These are phyloP conservation scores for Chaetodon auriga DNA, from an alignment of 2,113 vertebrate species.

Conservation along the genomic window DNA sequence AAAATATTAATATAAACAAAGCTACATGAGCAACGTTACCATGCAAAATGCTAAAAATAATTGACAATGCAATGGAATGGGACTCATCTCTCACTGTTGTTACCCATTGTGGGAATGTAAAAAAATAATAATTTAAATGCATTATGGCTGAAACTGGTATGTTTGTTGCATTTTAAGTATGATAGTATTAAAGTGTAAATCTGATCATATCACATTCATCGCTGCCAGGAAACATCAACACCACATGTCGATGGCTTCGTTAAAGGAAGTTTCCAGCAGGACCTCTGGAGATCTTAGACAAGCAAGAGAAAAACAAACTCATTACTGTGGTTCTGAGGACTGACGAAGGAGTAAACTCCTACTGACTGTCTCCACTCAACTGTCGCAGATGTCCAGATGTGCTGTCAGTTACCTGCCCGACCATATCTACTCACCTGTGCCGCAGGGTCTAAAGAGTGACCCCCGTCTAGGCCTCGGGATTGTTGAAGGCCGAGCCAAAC, in stretches of 20 bases:
- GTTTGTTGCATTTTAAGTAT: not conserved
- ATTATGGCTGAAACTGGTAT: not conserved
- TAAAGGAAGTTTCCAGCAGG: not conserved
- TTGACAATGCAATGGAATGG: too few relatives aligned
- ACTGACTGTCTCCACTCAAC: not conserved
- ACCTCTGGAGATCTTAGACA: constrained; percentile 20
- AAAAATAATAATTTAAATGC: not conserved
- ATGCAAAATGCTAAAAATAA: not conserved
- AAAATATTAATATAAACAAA: not conserved
- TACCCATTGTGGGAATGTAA: too few relatives aligned
- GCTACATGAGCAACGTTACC: not conserved
- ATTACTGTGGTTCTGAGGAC: too few relatives aligned
- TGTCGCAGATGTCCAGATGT: not conserved
- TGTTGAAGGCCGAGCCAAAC: too few relatives aligned
- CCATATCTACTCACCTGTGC: too few relatives aligned
- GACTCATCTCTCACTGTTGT: too few relatives aligned
- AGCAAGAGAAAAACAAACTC: not conserved
- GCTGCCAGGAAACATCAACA: too few relatives aligned
- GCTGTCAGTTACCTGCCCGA: not conserved
- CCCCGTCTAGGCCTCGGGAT: too few relatives aligned
- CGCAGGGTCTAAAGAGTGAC: too few relatives aligned
- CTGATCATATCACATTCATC: not conserved
- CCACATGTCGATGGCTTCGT: not conserved
- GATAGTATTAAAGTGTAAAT: not conserved
- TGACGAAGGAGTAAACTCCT: not conserved